Percentiles rank a stretch among this genome's conserved stretches.
Conservation (phyloP, 2,113 vertebrate species). For the Psammodynastes pulverulentus region DNA sequence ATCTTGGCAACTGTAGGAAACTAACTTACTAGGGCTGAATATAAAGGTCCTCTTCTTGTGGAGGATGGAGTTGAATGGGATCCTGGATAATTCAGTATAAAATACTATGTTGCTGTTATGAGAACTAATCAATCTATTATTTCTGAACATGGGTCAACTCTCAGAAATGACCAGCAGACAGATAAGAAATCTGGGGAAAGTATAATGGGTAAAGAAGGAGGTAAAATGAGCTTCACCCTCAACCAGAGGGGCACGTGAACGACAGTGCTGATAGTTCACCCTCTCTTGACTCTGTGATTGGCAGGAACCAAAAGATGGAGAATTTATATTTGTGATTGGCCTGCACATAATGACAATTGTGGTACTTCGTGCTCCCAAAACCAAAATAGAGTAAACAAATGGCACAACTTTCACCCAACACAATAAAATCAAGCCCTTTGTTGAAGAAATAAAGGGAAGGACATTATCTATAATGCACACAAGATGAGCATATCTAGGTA, state of each 20-base stretch:
- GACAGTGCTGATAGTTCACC: neutral
- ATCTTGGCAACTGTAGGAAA: constrained; percentile 68
- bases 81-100: neutral
- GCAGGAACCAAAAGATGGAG: neutral
- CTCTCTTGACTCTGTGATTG: neutral
- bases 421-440: neutral
- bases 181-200: neutral
- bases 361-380: neutral
- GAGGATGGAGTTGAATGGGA: neutral
- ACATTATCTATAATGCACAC: neutral
- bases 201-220: neutral
- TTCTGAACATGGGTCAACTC: neutral
- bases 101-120: neutral
- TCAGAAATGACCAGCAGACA: neutral
- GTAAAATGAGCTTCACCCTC: neutral
- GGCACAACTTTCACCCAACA: neutral
- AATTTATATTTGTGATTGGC: neutral
- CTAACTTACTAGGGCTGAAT: constrained; percentile 36
- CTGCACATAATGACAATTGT: neutral
- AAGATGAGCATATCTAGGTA: neutral
- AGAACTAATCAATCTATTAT: neutral
- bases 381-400: neutral
- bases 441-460: neutral
- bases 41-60: constrained; percentile 51
- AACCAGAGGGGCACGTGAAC: neutral